Evolutionary conservation across 1,140 invertebrate species (phyloP).

Genomic region (Sminthurides bifidus): DNA sequence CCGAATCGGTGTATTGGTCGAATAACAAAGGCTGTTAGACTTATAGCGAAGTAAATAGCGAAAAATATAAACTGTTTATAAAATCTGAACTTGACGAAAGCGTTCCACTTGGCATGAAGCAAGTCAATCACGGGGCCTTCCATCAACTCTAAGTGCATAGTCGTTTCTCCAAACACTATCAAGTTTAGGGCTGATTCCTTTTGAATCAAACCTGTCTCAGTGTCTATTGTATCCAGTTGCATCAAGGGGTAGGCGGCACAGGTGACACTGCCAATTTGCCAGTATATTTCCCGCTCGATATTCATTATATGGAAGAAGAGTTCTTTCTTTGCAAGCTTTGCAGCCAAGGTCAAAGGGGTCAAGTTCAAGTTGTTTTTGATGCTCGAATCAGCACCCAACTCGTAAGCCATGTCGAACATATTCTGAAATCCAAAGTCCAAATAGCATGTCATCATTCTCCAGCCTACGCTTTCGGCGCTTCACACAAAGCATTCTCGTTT

Average conservation of each 20-base stretch:
- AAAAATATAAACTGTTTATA: constrained; percentile 85
- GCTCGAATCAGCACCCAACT: constrained; percentile 72
- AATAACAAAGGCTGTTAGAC: constrained; percentile 71
- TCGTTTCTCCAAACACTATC: constrained; percentile 88
- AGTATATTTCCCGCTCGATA: constrained; percentile 87
- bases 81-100: constrained; percentile 87
- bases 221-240: constrained; percentile 91
- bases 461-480: background rate
- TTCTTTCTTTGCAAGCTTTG: constrained; percentile 81
- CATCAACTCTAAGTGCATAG: constrained; percentile 80
- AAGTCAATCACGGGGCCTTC: constrained; percentile 90
- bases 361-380: constrained; percentile 76
- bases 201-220: constrained; percentile 77
- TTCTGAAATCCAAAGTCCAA: constrained; percentile 46
- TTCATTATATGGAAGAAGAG: constrained; percentile 94
- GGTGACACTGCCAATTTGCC: constrained; percentile 86
- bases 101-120: constrained; percentile 94
- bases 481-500: background rate
- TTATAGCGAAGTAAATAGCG: constrained; percentile 75
- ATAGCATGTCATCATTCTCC: background rate
- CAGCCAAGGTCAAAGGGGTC: constrained; percentile 84
- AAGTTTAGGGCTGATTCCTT: constrained; percentile 40
- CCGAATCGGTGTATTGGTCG: constrained; percentile 45
- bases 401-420: constrained; percentile 89
- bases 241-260: constrained; percentile 94